Evolutionary conservation across 2,888 invertebrate species (phyloP).

Genomic region (Acanthosoma haemorrhoidale): DNA sequence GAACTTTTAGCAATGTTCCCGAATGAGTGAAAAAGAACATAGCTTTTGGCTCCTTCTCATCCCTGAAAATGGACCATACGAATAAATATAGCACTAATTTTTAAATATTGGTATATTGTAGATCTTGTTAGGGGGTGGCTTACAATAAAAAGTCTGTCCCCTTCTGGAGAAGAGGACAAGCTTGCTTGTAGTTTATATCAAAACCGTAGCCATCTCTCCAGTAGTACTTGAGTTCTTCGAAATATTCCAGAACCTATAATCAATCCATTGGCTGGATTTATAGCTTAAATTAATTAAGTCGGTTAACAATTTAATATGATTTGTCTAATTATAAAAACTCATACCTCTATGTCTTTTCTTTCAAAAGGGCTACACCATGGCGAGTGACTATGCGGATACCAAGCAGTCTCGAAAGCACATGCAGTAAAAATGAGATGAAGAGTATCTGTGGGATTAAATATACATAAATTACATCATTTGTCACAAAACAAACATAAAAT

Average conservation of each 20-base stretch:
- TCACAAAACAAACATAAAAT: no score
- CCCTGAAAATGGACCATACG: neutral
- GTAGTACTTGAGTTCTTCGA: conserved; percentile 70
- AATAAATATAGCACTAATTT: no score
- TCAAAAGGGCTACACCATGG: conserved; percentile 77
- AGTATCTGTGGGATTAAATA: conserved; percentile 50
- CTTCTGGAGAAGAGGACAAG: conserved; percentile 67
- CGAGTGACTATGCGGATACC: conserved; percentile 58
- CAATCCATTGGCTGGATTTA: neutral
- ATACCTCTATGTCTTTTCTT: conserved; percentile 54
- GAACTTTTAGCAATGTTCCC: conserved; percentile 69
- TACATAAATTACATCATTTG: neutral
- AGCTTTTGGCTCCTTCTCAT: conserved; percentile 11
- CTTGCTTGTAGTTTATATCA: conserved; percentile 65
- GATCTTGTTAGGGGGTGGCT: conserved; percentile 41
- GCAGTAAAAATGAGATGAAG: conserved; percentile 62
- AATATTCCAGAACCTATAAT: conserved; percentile 64
- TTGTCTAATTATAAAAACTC: neutral
- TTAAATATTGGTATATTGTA: neutral
- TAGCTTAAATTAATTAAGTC: neutral
- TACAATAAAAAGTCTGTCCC: conserved; percentile 66
- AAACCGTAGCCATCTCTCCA: conserved; percentile 79
- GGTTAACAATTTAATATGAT: neutral
- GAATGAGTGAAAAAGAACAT: conserved; percentile 73
- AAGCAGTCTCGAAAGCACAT: conserved; percentile 80